Evolutionary conservation across 2,797 vertebrate genomes (phyloP).

Genomic region (Brachyrhaphis roseni): DNA sequence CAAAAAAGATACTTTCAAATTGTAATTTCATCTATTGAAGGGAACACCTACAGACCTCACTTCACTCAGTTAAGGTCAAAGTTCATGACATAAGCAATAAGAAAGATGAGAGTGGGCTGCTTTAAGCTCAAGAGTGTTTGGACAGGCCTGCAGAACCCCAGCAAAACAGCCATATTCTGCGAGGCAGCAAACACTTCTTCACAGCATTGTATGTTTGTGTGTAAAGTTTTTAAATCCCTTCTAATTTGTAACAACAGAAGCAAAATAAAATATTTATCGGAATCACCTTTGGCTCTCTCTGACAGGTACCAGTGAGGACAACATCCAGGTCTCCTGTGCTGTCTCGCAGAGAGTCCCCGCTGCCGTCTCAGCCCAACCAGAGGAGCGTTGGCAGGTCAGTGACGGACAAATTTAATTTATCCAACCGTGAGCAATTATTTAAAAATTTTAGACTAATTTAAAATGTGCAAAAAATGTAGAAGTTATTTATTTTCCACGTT

Average conservation of each 20-base stretch:
- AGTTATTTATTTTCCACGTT: not conserved
- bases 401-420: not conserved
- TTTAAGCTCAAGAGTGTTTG: not conserved
- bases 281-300: conserved; percentile 12
- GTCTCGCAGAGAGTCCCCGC: conserved; percentile 93
- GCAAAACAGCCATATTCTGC: not conserved
- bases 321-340: conserved; percentile 94
- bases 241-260: not conserved
- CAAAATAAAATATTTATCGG: not conserved
- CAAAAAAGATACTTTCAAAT: not conserved
- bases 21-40: not conserved
- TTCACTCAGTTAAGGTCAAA: not conserved
- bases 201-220: not conserved
- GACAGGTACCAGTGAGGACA: conserved; percentile 94
- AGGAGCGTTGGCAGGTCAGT: conserved; percentile 87
- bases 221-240: not conserved
- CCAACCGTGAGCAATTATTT: not conserved
- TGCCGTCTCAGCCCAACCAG: conserved; percentile 90
- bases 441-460: not conserved
- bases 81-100: not conserved
- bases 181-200: not conserved
- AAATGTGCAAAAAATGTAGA: not conserved
- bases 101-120: not conserved
- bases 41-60: not conserved
- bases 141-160: too few relatives aligned